Base-by-base conservation (phyloP, 2,888 invertebrate genomes). In the Pristionchus arcanus region DNA sequence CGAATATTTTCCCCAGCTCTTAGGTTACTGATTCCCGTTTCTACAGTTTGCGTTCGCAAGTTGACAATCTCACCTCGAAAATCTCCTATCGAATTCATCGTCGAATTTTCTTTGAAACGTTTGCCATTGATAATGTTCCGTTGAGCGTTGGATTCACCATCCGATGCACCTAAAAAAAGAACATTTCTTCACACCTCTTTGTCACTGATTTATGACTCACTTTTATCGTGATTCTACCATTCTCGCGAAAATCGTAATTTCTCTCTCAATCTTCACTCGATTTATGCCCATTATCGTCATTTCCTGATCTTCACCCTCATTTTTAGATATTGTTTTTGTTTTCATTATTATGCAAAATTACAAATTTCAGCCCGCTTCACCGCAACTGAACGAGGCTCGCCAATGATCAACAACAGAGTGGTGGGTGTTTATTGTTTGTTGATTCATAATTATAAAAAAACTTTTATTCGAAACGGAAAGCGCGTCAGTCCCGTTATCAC, bases 381-480 rank as follows among this genome's bases (percentile, higher is more conserved):
- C n/a, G n/a, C 15, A 28, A 34, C 68, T 9, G 2, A 0, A n/a
- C 21, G 11, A 31, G 3, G 68, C n/a, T n/a, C n/a, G n/a, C 74
- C 16, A 37, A 74, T 74, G 74, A 74, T 4, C 74, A 74, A 0
- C 37, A 37, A 1, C 49, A 83, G 28, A 42, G 11, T 21, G 55
- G 49, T 83, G 49, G 16, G 49, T 53, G 28, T 53, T 83, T n/a
- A n/a, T 63, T 34, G 7, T 85, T 63, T 13, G 25, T 49, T 49
- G 7, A n/a, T n/a, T 49, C 81, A 81, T 7, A 81, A 34, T 53
- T 9, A 49, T 49, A 1, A 49, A 49, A 49, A 49, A 81, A n/a
- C 37, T n/a, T 71, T 34, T 28, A 81, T 42, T 81, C 25, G n/a
- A 81, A 81, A 37, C 74, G 74, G 31, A 86, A 63, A 86, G n/a